Evolutionary conservation across 1,140 invertebrate genomes (phyloP).

Genomic region (Drosophila serrata): DNA sequence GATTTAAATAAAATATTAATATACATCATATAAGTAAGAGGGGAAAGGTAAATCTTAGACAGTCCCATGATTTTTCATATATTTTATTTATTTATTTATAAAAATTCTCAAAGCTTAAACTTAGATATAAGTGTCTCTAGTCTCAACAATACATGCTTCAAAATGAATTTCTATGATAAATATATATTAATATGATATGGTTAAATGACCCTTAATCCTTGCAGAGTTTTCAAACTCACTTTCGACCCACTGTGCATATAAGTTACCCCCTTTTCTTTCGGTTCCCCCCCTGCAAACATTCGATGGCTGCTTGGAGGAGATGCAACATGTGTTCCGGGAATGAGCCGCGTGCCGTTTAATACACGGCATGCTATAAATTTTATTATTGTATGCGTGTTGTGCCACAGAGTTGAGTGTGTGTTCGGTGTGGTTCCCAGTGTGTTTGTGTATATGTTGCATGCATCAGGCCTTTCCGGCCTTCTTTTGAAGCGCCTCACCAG

Average conservation of each 20-base stretch:
- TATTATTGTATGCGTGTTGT: constrained; percentile 66
- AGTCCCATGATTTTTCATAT: neutral
- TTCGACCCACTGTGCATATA: constrained; percentile 29
- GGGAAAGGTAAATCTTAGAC: too few species aligned
- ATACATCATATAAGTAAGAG: neutral
- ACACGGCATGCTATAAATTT: constrained; percentile 78
- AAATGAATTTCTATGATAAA: too few species aligned
- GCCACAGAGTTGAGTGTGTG: constrained; percentile 14
- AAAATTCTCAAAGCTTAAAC: too few species aligned
- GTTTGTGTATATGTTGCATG: constrained; percentile 55
- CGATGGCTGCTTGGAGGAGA: constrained; percentile 38
- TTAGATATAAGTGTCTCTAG: too few species aligned
- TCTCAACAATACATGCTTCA: too few species aligned
- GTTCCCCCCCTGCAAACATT: constrained; percentile 39
- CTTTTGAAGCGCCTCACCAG: constrained; percentile 57
- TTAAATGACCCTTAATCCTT: too few species aligned
- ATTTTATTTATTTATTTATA: too few species aligned
- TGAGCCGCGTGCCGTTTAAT: constrained; percentile 72
- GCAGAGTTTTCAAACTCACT: neutral
- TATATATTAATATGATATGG: too few species aligned
- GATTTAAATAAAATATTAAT: neutral
- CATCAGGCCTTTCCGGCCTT: constrained; percentile 64
- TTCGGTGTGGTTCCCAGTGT: constrained; percentile 2
- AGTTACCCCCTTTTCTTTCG: constrained; percentile 7
- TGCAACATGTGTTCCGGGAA: constrained; percentile 74